phyloP scores from a whole-genome alignment of 53 echinoderm and acorn worm genomes.

The Holothuria scabra region DNA sequence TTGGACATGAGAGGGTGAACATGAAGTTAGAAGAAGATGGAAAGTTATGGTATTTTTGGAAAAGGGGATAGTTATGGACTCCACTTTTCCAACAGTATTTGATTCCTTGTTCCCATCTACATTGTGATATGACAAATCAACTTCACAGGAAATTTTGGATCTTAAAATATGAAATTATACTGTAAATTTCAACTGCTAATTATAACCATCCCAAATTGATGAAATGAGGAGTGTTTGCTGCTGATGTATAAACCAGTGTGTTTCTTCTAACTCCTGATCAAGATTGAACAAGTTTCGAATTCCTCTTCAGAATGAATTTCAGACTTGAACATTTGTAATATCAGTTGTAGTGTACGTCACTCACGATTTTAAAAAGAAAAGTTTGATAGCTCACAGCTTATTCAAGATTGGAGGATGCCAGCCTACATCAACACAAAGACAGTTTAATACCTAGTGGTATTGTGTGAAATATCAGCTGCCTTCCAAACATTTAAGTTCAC shows the following conservation, averaged over 20 bases:
- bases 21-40: too few relatives aligned
- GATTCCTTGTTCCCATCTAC: too few relatives aligned
- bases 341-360: too few relatives aligned
- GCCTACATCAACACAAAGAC: not conserved
- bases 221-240: constrained; percentile 3
- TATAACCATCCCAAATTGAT: constrained; percentile 16
- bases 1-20: too few relatives aligned
- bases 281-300: too few relatives aligned
- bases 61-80: too few relatives aligned
- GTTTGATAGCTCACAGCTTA: constrained; percentile 15
- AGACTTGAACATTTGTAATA: too few relatives aligned
- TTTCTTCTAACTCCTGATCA: not conserved
- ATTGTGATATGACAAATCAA: too few relatives aligned
- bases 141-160: too few relatives aligned
- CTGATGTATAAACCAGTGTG: not conserved
- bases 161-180: not conserved
- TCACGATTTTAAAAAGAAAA: not conserved
- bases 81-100: too few relatives aligned
- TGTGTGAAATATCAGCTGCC: constrained; percentile 5
- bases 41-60: too few relatives aligned
- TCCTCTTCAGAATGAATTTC: too few relatives aligned
- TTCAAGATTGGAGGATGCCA: not conserved
- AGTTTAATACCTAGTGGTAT: constrained; percentile 7
- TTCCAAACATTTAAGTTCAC: not conserved
- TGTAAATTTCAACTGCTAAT: not conserved